Base-by-base conservation (phyloP, 1,140 invertebrate genomes). In the Delia radicum region DNA sequence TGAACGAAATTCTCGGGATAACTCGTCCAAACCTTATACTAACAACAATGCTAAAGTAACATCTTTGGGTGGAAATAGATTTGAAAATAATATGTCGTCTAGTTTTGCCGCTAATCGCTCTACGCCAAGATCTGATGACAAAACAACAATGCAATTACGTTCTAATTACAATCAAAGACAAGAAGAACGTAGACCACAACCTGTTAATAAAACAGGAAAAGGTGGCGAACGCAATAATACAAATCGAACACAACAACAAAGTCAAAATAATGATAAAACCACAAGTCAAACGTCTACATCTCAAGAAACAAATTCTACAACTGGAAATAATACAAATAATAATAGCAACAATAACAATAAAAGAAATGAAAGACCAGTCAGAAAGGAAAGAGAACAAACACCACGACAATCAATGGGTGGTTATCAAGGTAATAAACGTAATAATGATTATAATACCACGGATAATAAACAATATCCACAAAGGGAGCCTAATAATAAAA, bases 31-130 rank as follows among this genome's bases (percentile, higher is more conserved):
- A 37, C 6, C 4, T 73, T 48, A 76, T 27, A 73, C 24, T 46
- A 73, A 42, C 42, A 21, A n/a, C 33, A n/a, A 26, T 73, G 6
- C 27, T 27, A n/a, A n/a, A n/a, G n/a, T n/a, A n/a, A 18, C 26
- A 73, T 28, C 13, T 28, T 7, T 21, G 2, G 79, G 79, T 12
- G 81, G 78, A 55, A 78, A 80, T 0, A 78, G 81, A 29, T 86
- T 86, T 21, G 85, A 86, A 75, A 86, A 86, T 46, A 86, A 86
- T 77, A 79, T 86, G 3, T 86, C 85, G 2, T 84, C 80, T 48
- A 86, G 85, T 55, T 87, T 87, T 80, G 83, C 83, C 5, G 80
- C 82, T 3, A 78, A 85, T 78, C 81, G 81, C 15, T 26, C 63
- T 10, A 46, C 27, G n/a, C 18, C 27, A 61, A 48, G 24, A 21